Base-by-base conservation (phyloP, 2,113 vertebrate genomes). In the Dryoscopus gambensis region DNA sequence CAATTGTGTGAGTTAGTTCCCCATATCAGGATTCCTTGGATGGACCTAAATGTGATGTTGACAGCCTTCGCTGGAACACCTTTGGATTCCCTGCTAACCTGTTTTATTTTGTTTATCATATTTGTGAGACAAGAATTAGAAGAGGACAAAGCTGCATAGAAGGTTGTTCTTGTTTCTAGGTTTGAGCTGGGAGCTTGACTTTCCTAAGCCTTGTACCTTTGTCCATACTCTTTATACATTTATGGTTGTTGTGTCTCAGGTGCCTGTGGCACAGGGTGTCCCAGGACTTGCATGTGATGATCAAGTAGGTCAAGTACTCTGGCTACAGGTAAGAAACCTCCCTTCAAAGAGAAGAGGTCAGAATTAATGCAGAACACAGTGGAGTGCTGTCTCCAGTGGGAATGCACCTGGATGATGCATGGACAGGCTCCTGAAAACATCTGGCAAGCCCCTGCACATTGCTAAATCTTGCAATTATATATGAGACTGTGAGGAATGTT, bases 391-490 rank as follows among this genome's bases (percentile, higher is more conserved):
- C 33, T 74, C 37, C 37, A 19, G 20, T 81, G 52, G 52, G 47
- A 33, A 22, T 52, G 27, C 9, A 28, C 14, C 18, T 84, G 68
- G 74, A 19, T 64, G 37, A n/a, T 73, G 33, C n/a, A 8, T 2
- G 31, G 70, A 47, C 33, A 42, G 46, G 19, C 60, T 78, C 16
- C 47, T 56, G 64, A 56, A 87, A 42, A 56, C n/a, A 52, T 47
- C 64, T 52, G 28, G 7, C 40, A 70, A 87, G 69, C 28, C 1
- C 1, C 55, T 40, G 1, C 0, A 4, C 15, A 0, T 63, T 16
- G 3, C 0, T 56, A 44, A 31, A 33, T 35, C 31, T 81, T 82
- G 30, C 13, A 59, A 4, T 53, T 42, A 13, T 40, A 17, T 44
- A 21, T 37, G 47, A 75, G 46, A 50, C 31, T 7, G 2, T 33